Percentiles rank a stretch among this genome's conserved stretches.
Conservation (phyloP, 2,797 vertebrate species). For the Trachops cirrhosus region DNA sequence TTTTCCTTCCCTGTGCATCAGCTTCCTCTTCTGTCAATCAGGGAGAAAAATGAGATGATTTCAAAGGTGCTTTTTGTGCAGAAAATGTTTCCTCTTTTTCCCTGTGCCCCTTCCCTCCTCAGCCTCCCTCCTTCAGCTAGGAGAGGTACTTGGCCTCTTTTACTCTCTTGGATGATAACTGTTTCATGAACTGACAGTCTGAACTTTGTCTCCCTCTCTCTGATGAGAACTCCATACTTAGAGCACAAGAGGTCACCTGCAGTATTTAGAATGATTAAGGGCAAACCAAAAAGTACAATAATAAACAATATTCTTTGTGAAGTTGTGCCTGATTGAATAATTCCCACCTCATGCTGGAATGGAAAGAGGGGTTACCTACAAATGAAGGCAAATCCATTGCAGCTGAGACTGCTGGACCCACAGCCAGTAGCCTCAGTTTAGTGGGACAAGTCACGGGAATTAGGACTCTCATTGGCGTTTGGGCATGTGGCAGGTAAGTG, state of each 20-base stretch:
- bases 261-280: neutral
- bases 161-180: neutral
- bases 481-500: neutral
- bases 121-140: neutral
- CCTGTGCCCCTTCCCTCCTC: neutral
- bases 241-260: neutral
- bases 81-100: neutral
- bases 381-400: neutral
- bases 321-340: conserved; percentile 3
- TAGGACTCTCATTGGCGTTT: neutral
- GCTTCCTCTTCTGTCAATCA: neutral
- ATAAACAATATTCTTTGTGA: neutral
- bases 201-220: neutral
- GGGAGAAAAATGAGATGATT: neutral
- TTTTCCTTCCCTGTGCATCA: neutral
- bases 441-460: neutral
- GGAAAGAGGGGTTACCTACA: neutral
- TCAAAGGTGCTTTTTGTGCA: neutral
- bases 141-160: neutral
- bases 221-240: neutral
- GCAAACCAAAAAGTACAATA: neutral
- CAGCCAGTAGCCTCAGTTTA: neutral
- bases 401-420: neutral
- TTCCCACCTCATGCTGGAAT: neutral
- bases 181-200: neutral